Conservation (phyloP, 2,888 invertebrate species). For the Eilema depressum region DNA sequence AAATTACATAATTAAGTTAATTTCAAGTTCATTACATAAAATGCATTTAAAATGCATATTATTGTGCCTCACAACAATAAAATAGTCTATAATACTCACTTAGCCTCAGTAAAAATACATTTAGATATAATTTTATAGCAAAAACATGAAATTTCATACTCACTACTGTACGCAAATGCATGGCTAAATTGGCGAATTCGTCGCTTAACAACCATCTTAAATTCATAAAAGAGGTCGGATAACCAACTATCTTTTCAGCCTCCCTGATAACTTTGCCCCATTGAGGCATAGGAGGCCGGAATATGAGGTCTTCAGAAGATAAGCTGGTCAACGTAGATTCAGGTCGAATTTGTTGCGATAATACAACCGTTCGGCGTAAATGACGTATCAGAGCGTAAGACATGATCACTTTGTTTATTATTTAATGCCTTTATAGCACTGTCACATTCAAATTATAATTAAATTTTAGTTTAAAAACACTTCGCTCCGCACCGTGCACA, state of each 20-base stretch:
- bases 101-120: background rate
- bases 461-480: slow-evolving; percentile 51
- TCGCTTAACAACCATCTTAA: slow-evolving; percentile 88
- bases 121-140: background rate
- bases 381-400: slow-evolving; percentile 76
- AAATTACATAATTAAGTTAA: slow-evolving; percentile 56
- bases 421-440: slow-evolving; percentile 39
- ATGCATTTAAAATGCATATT: background rate
- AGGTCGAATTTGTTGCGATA: slow-evolving; percentile 71
- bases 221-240: slow-evolving; percentile 88
- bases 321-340: slow-evolving; percentile 79
- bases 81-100: background rate
- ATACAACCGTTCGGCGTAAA: slow-evolving; percentile 71
- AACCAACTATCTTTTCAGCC: slow-evolving; percentile 84
- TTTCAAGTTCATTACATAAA: background rate
- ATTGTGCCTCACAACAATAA: background rate
- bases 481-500: slow-evolving; percentile 42
- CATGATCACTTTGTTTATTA: slow-evolving; percentile 61
- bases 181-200: slow-evolving; percentile 88
- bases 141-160: slow-evolving; percentile 54
- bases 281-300: slow-evolving; percentile 75
- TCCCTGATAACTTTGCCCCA: slow-evolving; percentile 83
- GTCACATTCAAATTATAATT: slow-evolving; percentile 57
- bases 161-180: slow-evolving; percentile 85
- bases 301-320: slow-evolving; percentile 79